Percentiles rank a stretch among this genome's conserved stretches.
Evolutionary conservation across 1,140 invertebrate species (phyloP).

Genomic region (Musca domestica): DNA sequence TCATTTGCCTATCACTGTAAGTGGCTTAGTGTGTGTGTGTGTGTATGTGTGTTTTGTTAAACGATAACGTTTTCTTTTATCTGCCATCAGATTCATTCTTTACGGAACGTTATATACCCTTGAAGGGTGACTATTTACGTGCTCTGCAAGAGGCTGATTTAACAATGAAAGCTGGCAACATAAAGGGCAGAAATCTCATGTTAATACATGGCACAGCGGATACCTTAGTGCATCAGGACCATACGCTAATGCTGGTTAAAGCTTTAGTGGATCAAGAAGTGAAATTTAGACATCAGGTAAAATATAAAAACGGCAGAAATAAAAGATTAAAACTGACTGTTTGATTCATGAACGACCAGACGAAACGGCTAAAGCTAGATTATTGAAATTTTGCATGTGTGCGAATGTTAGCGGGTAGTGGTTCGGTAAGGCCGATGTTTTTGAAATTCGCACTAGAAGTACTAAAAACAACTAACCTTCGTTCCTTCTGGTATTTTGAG

Average conservation of each 20-base stretch:
- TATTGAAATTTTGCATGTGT: too few relatives aligned
- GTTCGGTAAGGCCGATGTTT: too few relatives aligned
- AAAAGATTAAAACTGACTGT: too few relatives aligned
- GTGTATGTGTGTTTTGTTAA: background rate
- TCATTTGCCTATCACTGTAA: conserved; percentile 79
- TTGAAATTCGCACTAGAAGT: too few relatives aligned
- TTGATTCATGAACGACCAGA: too few relatives aligned
- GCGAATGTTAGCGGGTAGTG: too few relatives aligned
- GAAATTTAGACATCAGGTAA: conserved; percentile 76
- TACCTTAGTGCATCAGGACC: conserved; percentile 78
- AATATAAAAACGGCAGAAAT: conserved; percentile 25
- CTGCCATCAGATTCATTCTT: conserved; percentile 81
- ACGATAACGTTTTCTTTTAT: conserved; percentile 23
- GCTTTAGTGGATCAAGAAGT: conserved; percentile 71
- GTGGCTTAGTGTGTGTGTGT: conserved; percentile 35
- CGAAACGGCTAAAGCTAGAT: too few relatives aligned
- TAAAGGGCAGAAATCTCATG: conserved; percentile 61
- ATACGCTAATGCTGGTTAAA: conserved; percentile 77
- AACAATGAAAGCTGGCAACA: conserved; percentile 67
- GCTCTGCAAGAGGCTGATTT: conserved; percentile 74
- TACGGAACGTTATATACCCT: conserved; percentile 77
- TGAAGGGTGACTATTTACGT: conserved; percentile 64
- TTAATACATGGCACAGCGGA: conserved; percentile 80
- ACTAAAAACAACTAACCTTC: too few relatives aligned
- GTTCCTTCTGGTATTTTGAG: too few relatives aligned